Evolutionary conservation across 2,888 invertebrate species (phyloP), one percentile per base, ranked within the genome.

Genomic region (Brenthis daphne): DNA sequence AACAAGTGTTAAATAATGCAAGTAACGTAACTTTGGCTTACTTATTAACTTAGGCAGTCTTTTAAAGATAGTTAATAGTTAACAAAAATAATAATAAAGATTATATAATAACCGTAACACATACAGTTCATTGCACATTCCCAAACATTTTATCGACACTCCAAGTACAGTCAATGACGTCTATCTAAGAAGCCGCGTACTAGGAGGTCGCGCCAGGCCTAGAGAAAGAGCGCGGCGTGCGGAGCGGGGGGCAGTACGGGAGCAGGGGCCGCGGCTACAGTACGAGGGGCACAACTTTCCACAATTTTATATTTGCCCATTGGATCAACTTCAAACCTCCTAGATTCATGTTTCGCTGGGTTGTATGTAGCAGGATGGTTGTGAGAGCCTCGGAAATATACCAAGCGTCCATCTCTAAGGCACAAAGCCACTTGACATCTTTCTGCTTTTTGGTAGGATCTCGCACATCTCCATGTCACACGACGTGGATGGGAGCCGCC

Each of bases 171-270:
- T 89, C 84, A 90, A 77, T 88, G 89, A 74, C 86, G 85, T 70
- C 83, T 81, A 68, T 89, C 86, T 20, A 91, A 86, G 74, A 92
- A 82, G 73, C 90, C 91, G 80, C 91, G 90, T 74, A 92, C 88
- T 54, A 92, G 90, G 89, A 92, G 92, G 91, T 92, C 92, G 90
- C 92, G 92, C 92, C 92, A 92, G 89, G 91, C 92, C 92, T 92
- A 92, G 79, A 92, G 86, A 72, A 92, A 81, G 72, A 90, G 75
- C 50, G 89, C 90, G 54, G 90, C 88, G 73, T 88, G 90, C 12
- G 91, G 89, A 51, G 87, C 83, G 70, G 85, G 81, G 6, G 89
- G 85, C 77, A 82, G 83, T 16, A 84, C 78, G 3, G 83, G 81
- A 68, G 80, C 78, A n/a, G 84, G 82, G 56, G 83, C 76, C 29